Base-by-base conservation (phyloP, 2,797 vertebrate genomes). In the Prunella strophiata region DNA sequence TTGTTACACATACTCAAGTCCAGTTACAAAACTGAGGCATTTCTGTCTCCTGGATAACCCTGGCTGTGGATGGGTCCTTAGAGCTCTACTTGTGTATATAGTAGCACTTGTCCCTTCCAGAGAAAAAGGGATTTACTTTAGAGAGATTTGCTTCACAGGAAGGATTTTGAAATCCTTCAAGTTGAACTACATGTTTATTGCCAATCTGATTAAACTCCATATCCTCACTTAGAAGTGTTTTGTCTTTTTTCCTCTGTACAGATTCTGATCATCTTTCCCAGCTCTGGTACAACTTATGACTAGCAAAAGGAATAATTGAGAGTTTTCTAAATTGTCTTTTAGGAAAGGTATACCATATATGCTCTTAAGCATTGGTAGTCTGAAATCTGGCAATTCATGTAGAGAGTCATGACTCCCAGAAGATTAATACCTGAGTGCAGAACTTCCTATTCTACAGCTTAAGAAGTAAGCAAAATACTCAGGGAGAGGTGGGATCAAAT, bases 361-460 rank as follows among this genome's bases (percentile, higher is more conserved):
- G 86, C 73, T 93, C 10, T 91, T 90, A 76, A 88, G 87, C 87
- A 5, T 0, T 79, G 88, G 93, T 68, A 91, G 79, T 90, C 89
- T 88, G 76, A 73, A 95, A 89, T 88, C 72, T 87, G 89, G 50
- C 85, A 82, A 16, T 85, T 91, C 82, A 94, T 68, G 89, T 62
- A 70, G 47, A 84, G 93, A 88, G 61, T 91, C 78, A 66, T 23
- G 76, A 22, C 74, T 88, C 79, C 80, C 89, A 86, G 12, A 82
- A 96, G 91, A 95, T 84, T 45, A 89, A 95, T 91, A 96, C 97
- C 96, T 96, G 96, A 97, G 97, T 95, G 94, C 93, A 96, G 70
- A 87, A 88, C 77, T 82, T 94, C 54, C 88, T 97, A 96, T 73
- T 88, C 96, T 97, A 94, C 66, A 92, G 90, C 89, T 94, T 70